phyloP scores from a whole-genome alignment of 2,888 invertebrate species.

The Caenorhabditis macrosperma region DNA sequence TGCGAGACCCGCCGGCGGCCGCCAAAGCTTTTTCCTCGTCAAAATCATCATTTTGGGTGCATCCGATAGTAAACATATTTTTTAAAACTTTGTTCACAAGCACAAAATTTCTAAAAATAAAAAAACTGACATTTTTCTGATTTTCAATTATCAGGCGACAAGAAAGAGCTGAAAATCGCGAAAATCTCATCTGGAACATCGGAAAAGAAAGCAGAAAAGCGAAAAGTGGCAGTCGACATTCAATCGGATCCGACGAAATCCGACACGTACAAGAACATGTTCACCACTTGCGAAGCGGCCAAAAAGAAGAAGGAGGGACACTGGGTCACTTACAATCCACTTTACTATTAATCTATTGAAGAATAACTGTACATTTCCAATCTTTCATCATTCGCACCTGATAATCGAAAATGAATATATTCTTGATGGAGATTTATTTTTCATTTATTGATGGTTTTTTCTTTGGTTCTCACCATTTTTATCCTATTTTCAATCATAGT shows the following conservation, averaged over 20 bases:
- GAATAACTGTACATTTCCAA: slow-evolving; percentile 16
- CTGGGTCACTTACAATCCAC: slow-evolving; percentile 97
- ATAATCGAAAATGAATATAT: too few relatives aligned
- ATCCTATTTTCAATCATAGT: too few relatives aligned
- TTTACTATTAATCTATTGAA: slow-evolving; percentile 80
- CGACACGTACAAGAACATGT: slow-evolving; percentile 94
- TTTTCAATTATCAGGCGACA: slow-evolving; percentile 27
- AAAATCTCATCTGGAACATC: slow-evolving; percentile 7
- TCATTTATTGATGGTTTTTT: too few relatives aligned
- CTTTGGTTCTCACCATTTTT: too few relatives aligned
- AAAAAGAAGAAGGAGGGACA: slow-evolving; percentile 91
- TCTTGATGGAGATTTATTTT: too few relatives aligned
- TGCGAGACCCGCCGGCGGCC: too few relatives aligned
- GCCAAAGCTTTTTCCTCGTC: too few relatives aligned
- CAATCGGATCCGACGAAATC: slow-evolving; percentile 89
- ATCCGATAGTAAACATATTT: too few relatives aligned
- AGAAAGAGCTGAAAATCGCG: slow-evolving; percentile 40
- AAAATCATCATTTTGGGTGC: too few relatives aligned
- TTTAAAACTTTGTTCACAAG: not conserved
- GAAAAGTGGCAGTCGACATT: slow-evolving; percentile 68
- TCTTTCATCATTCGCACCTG: too few relatives aligned
- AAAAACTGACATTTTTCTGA: not conserved
- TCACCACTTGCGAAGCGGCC: slow-evolving; percentile 92
- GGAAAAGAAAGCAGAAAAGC: slow-evolving; percentile 64
- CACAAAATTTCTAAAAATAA: not conserved